phyloP scores from a whole-genome alignment of 2,113 vertebrate species.

The Paracanthobrama guichenoti region DNA sequence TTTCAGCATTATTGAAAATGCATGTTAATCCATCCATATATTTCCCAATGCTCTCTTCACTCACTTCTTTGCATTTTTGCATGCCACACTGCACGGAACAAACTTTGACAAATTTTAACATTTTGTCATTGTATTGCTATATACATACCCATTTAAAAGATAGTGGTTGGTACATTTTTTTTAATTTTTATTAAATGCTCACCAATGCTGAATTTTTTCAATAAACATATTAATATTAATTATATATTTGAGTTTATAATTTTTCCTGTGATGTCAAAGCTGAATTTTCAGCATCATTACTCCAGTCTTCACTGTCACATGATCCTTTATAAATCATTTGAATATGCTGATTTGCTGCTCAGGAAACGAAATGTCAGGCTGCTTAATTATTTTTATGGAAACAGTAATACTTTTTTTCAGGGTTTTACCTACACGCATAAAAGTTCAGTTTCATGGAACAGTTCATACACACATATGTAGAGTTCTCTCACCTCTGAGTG shows the following conservation, averaged over 20 bases:
- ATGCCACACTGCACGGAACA: background rate
- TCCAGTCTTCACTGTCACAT: background rate
- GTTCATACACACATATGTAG: background rate
- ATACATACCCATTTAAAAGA: background rate
- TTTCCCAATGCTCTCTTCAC: background rate
- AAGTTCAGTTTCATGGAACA: background rate
- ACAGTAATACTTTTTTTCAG: background rate
- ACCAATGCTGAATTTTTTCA: too few relatives aligned
- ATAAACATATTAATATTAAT: too few relatives aligned
- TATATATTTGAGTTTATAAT: too few relatives aligned
- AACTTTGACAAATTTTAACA: background rate
- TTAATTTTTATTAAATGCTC: too few relatives aligned
- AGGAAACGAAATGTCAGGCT: background rate
- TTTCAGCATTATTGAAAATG: background rate
- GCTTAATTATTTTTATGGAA: background rate
- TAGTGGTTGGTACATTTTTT: background rate
- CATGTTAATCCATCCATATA: background rate
- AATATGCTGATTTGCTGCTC: background rate
- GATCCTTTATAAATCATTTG: background rate
- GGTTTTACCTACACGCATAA: background rate
- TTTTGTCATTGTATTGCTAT: background rate
- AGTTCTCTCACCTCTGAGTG: constrained; percentile 82
- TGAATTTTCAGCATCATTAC: background rate
- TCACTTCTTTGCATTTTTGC: background rate
- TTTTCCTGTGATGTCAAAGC: background rate